phyloP scores from a whole-genome alignment of 2,113 vertebrate genomes.

The Myotis brandtii region DNA sequence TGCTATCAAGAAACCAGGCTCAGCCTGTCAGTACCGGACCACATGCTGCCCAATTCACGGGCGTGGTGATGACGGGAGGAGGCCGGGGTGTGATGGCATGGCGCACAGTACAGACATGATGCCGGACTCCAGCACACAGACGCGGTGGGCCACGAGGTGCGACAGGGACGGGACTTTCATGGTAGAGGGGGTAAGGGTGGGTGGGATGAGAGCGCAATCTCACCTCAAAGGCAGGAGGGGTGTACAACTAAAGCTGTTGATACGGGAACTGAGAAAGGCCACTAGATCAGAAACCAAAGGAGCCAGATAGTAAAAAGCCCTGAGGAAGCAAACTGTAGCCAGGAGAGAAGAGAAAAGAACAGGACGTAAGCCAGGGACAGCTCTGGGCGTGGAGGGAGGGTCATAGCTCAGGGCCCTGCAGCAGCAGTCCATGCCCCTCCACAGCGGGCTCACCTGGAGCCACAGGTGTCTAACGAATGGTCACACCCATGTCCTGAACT shows the following conservation, averaged over 20 bases:
- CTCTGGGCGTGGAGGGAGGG: not conserved
- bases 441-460: not conserved
- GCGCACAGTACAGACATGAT: constrained; percentile 49
- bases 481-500: not conserved
- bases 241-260: constrained; percentile 95
- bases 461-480: not conserved
- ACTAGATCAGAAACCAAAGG: constrained; percentile 99
- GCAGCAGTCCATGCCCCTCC: not conserved
- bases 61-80: not conserved
- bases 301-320: constrained; percentile 99
- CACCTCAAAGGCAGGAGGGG: constrained; percentile 99
- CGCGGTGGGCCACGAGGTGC: not conserved
- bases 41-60: not conserved
- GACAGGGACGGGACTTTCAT: not conserved
- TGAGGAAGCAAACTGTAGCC: constrained; percentile 99
- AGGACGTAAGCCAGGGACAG: constrained; percentile 50
- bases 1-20: not conserved
- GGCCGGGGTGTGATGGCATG: not conserved
- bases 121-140: constrained; percentile 41
- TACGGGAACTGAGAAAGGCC: constrained; percentile 99
- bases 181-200: constrained; percentile 57
- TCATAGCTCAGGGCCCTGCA: not conserved
- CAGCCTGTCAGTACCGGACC: not conserved
- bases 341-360: constrained; percentile 88
- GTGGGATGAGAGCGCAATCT: constrained; percentile 85